Percentiles rank a stretch among this genome's conserved stretches.
Evolutionary conservation across 1,140 invertebrate genomes (phyloP).

Genomic region (Lepidurus arcticus): DNA sequence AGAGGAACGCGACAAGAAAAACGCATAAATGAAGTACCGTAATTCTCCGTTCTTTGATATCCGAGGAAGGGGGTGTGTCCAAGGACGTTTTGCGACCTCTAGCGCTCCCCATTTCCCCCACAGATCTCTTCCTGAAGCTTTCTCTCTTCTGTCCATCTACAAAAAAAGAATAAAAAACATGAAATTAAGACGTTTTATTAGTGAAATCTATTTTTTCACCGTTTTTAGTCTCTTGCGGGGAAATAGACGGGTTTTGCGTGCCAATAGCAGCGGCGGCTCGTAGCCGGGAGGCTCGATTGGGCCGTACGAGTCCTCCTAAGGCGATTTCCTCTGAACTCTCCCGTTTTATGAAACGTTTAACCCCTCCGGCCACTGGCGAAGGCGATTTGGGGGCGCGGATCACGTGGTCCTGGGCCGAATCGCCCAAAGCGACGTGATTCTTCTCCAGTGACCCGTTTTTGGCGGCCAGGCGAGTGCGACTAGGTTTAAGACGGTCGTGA

Average conservation of each 20-base stretch:
- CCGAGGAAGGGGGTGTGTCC: not conserved
- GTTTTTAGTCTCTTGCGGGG: not conserved
- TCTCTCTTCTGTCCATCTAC: conserved; percentile 18
- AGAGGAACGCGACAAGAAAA: not conserved
- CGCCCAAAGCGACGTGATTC: not conserved
- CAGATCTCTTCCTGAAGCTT: not conserved
- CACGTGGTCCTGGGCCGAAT: conserved; percentile 2
- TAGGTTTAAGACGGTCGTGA: not conserved
- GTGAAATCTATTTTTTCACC: not conserved
- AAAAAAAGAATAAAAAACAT: not conserved
- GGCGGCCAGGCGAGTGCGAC: not conserved
- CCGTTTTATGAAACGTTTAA: conserved; percentile 33
- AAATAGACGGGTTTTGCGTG: not conserved
- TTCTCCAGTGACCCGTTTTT: not conserved
- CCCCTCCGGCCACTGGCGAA: not conserved
- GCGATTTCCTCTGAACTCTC: conserved; percentile 37
- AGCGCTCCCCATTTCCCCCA: not conserved
- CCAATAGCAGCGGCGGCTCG: conserved; percentile 37
- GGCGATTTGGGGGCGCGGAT: not conserved
- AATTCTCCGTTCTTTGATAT: conserved; percentile 15
- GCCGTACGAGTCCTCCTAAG: conserved; percentile 35
- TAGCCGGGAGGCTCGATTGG: conserved; percentile 38
- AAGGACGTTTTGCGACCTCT: not conserved
- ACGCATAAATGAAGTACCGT: not conserved
- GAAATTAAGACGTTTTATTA: not conserved